Base-by-base conservation (phyloP, 92 coral and sea anemone species). In the Parazoanthus atlanticus region DNA sequence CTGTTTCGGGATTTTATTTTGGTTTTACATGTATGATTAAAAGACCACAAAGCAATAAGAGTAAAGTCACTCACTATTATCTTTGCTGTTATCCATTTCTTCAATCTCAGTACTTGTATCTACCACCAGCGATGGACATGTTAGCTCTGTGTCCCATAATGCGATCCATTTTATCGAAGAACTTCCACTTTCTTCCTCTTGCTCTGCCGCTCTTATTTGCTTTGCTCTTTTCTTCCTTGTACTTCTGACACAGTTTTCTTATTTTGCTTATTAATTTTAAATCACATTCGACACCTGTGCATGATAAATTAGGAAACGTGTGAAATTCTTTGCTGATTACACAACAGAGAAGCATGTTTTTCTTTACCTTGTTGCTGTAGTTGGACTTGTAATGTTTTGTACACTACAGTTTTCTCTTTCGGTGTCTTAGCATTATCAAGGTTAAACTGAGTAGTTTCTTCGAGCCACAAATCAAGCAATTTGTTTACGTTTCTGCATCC, bases 361-460 rank as follows among this genome's bases (percentile, higher is more conserved):
- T 29, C 76, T 47, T 73, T 72, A 88, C 91, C 91, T 88, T 88
- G 76, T 70, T 88, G 83, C 28, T 88, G n/a, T 23, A 88, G 73
- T 79, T 80, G 72, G 38, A 64, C 82, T 58, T 80, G 79, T 25
- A 81, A 85, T 21, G 76, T 67, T 25, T 81, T 72, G 81, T 88
- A 81, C 43, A 85, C 84, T 0, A 82, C 91, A 2, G 82, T 88
- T 34, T 88, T 71, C 67, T 88, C 91, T 13, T 88, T 88, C 38
- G 90, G 81, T 25, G 88, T 89, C 85, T 81, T 89, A 31, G 86
- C 91, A 56, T 89, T 89, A 61, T 89, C 74, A 52, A 81, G 17
- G 31, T 56, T 88, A 30, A 66, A 79, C 40, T 17, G 34, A 49
- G 74, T 80, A 9, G 90, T 80, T 28, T 88, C 90, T 26, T 80